Evolutionary conservation across 1,140 invertebrate genomes (phyloP), one percentile per base, ranked within the genome.

Genomic region (Caenorhabditis tropicalis): DNA sequence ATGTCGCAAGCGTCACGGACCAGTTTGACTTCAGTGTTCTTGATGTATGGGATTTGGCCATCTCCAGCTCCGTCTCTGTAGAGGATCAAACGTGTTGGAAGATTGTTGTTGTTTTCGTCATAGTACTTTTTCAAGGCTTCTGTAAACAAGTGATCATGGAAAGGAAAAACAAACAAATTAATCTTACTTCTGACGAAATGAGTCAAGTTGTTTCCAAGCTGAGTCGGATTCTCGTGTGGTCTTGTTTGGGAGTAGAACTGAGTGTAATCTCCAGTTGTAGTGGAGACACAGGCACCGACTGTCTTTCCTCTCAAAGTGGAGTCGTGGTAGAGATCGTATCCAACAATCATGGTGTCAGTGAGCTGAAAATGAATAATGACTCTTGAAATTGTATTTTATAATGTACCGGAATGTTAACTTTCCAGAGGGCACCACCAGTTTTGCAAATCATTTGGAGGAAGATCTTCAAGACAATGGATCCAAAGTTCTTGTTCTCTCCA

Each of bases 31-130:
- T 85, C 84, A 24, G 53, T 65, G 51, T 85, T 79, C 33, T 48
- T 49, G 65, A 85, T 82, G 39, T 82, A 82, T 16, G 84, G 84
- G 21, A 85, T 85, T 21, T 85, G 84, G 5, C 84, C 84, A 39
- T 85, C 84, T n/a, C 84, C 84, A 82, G 79, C 80, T n/a, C 84
- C 84, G 53, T 85, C 84, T 51, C 84, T 56, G 65, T 85, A 85
- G 58, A 85, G 60, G 31, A 85, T 46, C 31, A 85, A 27, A 0
- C 60, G 27, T 2, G n/a, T 36, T 6, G 84, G 84, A 19, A 85
- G 81, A 21, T 43, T 70, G 5, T 74, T 49, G 58, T 79, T 79
- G 56, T 85, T 85, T 7, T n/a, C 21, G 49, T 65, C 58, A 33
- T 82, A 79, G 60, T 85, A 85, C 24, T 79, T 48, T 9, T 81